Base-by-base conservation (phyloP, 2,888 invertebrate species). In the Cerastis rubricosa region DNA sequence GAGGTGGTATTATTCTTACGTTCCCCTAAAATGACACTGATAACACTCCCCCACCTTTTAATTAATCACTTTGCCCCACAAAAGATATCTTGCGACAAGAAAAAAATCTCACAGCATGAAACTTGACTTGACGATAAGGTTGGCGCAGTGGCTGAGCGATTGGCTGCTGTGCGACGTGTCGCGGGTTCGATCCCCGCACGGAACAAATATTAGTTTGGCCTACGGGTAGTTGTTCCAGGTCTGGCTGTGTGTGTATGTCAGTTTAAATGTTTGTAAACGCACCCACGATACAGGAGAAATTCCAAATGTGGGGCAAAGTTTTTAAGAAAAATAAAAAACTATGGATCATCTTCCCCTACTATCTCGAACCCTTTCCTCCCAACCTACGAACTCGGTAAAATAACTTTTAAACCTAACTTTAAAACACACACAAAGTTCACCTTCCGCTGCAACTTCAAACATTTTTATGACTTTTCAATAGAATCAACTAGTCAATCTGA, bases 291-390 rank as follows among this genome's bases (percentile, higher is more conserved):
- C n/a, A n/a, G n/a, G n/a, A n/a, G n/a, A n/a, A n/a, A n/a, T n/a
- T n/a, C n/a, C n/a, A n/a, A n/a, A n/a, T n/a, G n/a, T n/a, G n/a
- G n/a, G n/a, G n/a, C n/a, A n/a, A n/a, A n/a, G n/a, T n/a, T n/a
- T n/a, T n/a, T n/a, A n/a, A n/a, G n/a, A n/a, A n/a, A n/a, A n/a
- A n/a, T n/a, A n/a, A n/a, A n/a, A n/a, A n/a, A 47, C 19, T 40
- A 72, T 81, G 71, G 72, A 64, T 78, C 66, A 81, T 64, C 71
- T 64, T 35, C 3, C n/a, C 63, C n/a, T 65, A 72, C 65, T 35
- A 35, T 2, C 35, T 35, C 35, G 35, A 35, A 35, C 35, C 35
- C 35, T 35, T 2, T 35, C 35, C 35, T 35, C 35, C 35, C 3
- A 2, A 35, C 35, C 35, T 35, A 2, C n/a, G 54, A 6, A 54